A percentile compares a stretch with the other conserved stretches of the same genome.
phyloP scores from a whole-genome alignment of 1,140 invertebrate genomes.

The Brachionus paranguensis region DNA sequence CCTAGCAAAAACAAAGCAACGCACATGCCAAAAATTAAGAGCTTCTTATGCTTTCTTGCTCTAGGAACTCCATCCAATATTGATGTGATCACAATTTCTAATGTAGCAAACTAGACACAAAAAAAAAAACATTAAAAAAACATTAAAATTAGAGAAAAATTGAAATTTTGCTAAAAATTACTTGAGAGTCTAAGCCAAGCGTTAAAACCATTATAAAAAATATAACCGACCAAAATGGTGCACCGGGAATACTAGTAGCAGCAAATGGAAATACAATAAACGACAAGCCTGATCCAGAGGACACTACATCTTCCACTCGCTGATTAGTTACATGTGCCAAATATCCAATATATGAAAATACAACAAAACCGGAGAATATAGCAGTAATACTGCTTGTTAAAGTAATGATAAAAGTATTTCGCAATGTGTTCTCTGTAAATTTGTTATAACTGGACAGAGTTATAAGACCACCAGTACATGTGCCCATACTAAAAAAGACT shows the following conservation, averaged over 20 bases:
- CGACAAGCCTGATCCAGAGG: constrained; percentile 80
- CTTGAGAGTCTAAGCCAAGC: constrained; percentile 77
- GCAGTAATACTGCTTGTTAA: constrained; percentile 89
- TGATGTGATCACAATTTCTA: constrained; percentile 70
- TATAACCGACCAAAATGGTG: constrained; percentile 87
- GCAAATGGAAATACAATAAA: constrained; percentile 96
- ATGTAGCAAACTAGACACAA: constrained; percentile 63
- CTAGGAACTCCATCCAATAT: constrained; percentile 65
- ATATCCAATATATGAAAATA: constrained; percentile 96
- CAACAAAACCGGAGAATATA: constrained; percentile 96
- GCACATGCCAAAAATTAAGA: constrained; percentile 45
- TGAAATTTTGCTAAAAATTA: not conserved
- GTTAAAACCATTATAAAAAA: constrained; percentile 97
- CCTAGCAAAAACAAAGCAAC: constrained; percentile 46
- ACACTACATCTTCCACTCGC: constrained; percentile 82
- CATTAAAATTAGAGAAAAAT: not conserved
- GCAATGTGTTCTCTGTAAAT: constrained; percentile 60
- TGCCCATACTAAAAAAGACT: constrained; percentile 77
- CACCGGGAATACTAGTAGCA: constrained; percentile 83
- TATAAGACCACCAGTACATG: constrained; percentile 75
- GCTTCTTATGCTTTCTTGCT: constrained; percentile 52
- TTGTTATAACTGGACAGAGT: constrained; percentile 75
- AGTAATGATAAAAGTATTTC: constrained; percentile 90
- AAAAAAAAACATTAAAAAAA: not conserved
- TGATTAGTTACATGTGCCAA: constrained; percentile 78